phyloP scores from a whole-genome alignment of 2,797 vertebrate species.

The Ceyx erithaca region DNA sequence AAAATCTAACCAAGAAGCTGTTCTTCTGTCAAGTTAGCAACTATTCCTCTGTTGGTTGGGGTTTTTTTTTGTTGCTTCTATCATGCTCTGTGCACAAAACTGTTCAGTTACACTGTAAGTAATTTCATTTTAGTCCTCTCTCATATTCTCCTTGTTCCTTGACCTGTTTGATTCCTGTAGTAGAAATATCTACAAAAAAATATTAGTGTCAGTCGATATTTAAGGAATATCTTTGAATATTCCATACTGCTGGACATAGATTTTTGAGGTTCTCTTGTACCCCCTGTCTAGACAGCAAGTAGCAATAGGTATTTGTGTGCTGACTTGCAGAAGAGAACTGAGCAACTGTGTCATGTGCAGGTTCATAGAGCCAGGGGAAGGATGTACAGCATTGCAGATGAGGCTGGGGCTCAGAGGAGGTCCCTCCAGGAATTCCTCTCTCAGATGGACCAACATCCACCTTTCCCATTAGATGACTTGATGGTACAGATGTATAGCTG shows the following conservation, averaged over 20 bases:
- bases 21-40: neutral
- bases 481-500: neutral
- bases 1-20: neutral
- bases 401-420: neutral
- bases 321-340: neutral
- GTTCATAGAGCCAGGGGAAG: neutral
- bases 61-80: neutral
- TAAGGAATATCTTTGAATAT: neutral
- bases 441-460: neutral
- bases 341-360: fast-evolving
- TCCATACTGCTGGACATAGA: neutral
- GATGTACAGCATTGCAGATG: neutral
- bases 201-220: neutral
- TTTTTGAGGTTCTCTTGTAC: neutral
- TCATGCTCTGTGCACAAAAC: neutral
- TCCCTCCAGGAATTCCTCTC: neutral
- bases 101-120: neutral
- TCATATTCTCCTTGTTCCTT: neutral
- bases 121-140: neutral
- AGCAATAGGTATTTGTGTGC: neutral
- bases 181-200: neutral
- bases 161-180: neutral
- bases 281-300: neutral
- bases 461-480: neutral
- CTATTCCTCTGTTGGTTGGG: neutral